Conservation (phyloP, 1,140 invertebrate genomes). For the Scaptomyza hsui region DNA sequence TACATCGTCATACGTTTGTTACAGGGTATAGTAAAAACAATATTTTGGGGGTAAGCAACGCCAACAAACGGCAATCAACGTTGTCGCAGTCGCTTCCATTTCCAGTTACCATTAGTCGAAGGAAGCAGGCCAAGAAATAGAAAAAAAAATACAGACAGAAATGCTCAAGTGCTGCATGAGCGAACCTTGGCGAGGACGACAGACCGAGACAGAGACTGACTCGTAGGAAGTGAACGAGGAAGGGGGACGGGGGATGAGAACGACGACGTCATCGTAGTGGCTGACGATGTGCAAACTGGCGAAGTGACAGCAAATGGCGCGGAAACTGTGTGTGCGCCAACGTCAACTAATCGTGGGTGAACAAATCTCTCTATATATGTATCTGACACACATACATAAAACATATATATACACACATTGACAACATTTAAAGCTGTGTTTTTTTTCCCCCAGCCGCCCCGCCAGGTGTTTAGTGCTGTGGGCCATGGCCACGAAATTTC, state of each 20-base stretch:
- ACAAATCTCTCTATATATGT: slow-evolving; percentile 62
- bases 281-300: slow-evolving; percentile 81
- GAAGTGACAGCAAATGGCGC: slow-evolving; percentile 81
- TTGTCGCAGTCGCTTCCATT: slow-evolving; percentile 67
- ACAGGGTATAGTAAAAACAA: slow-evolving; percentile 20
- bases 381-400: slow-evolving; percentile 84
- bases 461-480: slow-evolving; percentile 40
- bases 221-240: background rate
- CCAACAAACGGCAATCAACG: slow-evolving; percentile 59
- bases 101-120: slow-evolving; percentile 68
- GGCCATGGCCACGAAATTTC: slow-evolving; percentile 16
- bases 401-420: slow-evolving; percentile 76
- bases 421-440: background rate
- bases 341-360: slow-evolving; percentile 81
- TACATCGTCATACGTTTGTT: too few species aligned
- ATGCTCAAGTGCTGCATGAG: slow-evolving; percentile 67
- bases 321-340: slow-evolving; percentile 73
- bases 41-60: slow-evolving; percentile 24
- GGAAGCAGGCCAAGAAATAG: slow-evolving; percentile 42
- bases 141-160: slow-evolving; percentile 28
- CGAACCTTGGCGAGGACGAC: slow-evolving; percentile 64
- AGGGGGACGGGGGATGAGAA: background rate
- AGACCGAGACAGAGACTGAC: background rate
- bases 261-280: slow-evolving; percentile 34
- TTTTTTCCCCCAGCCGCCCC: background rate